Base-by-base conservation (phyloP, 2,113 vertebrate genomes). In the Phalacrocorax pelagicus region DNA sequence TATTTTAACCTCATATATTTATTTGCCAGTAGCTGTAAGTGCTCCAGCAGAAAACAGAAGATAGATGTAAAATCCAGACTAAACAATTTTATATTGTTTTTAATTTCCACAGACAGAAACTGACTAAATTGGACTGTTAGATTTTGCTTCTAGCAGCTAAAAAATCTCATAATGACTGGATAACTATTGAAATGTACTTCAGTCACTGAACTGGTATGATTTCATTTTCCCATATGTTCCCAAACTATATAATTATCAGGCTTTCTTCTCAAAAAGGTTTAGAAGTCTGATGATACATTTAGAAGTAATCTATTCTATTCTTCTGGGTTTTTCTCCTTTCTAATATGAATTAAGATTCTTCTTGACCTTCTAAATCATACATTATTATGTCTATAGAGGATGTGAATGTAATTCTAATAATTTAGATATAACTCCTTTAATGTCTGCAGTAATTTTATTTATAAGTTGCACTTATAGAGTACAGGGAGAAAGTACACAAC, bases 71-170 rank as follows among this genome's bases (percentile, higher is more conserved):
- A 85, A 71, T 62, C 5, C 15, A 93, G 20, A 61, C 6, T 34
- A 59, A 92, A 74, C 12, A 61, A 55, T 66, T 90, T 91, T 71
- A 8, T 32, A 57, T 70, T 93, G 49, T 87, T 82, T 93, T 96
- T 84, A 81, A 77, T 90, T 69, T 93, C 19, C 30, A 70, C 87
- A 92, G 94, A 80, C 24, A 83, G 54, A n/a, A 88, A 52, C 36
- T 85, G n/a, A 32, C 63, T 90, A 63, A 94, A 95, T 91, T 84
- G 81, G 46, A 47, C 85, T 73, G 54, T 86, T 95, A 62, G 65
- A 70, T 94, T 95, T 95, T 77, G 29, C 86, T 96, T 95, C 66
- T 54, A 83, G 44, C 21, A 91, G 46, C 79, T 94, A 91, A 97
- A 91, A 27, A 91, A 19, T 66, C 22, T 78, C 19, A 26, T 44